Conservation (phyloP, 2,113 vertebrate genomes). For the Piaya cayana region DNA sequence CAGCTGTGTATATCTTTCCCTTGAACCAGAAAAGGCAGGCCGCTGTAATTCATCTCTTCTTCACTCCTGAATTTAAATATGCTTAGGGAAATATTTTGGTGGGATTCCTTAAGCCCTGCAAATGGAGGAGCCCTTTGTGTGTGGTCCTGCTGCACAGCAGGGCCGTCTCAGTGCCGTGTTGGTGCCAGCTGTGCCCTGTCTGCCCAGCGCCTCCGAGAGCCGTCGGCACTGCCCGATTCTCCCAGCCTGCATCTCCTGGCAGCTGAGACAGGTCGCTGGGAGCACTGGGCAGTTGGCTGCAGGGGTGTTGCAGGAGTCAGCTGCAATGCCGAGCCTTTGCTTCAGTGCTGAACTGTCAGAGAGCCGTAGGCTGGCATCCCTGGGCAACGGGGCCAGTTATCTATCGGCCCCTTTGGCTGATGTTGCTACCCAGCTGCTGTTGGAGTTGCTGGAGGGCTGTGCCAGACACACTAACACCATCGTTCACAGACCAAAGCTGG, state of each 20-base stretch:
- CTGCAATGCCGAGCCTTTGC: background rate
- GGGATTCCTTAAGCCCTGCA: background rate
- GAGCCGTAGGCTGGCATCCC: background rate
- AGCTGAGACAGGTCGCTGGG: background rate
- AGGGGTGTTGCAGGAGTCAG: fast-evolving
- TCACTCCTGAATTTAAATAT: slow-evolving; percentile 42
- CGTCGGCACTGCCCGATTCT: fast-evolving
- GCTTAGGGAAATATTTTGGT: background rate
- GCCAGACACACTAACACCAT: background rate
- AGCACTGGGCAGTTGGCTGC: background rate
- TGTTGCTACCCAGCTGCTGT: background rate
- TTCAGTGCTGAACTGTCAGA: fast-evolving
- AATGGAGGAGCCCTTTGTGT: background rate
- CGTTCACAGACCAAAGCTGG: background rate
- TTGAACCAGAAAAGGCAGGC: slow-evolving; percentile 48
- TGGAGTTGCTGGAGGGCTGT: background rate
- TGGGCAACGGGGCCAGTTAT: fast-evolving
- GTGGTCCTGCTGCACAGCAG: background rate
- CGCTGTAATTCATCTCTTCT: slow-evolving; percentile 21
- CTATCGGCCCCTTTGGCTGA: background rate
- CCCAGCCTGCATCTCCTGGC: background rate
- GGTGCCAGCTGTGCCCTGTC: background rate
- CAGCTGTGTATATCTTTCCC: slow-evolving; percentile 69
- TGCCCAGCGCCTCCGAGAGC: fast-evolving
- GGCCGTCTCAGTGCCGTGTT: slow-evolving; percentile 1